Base-by-base conservation (phyloP, 1,140 invertebrate genomes). In the Matsumurasca onukii region DNA sequence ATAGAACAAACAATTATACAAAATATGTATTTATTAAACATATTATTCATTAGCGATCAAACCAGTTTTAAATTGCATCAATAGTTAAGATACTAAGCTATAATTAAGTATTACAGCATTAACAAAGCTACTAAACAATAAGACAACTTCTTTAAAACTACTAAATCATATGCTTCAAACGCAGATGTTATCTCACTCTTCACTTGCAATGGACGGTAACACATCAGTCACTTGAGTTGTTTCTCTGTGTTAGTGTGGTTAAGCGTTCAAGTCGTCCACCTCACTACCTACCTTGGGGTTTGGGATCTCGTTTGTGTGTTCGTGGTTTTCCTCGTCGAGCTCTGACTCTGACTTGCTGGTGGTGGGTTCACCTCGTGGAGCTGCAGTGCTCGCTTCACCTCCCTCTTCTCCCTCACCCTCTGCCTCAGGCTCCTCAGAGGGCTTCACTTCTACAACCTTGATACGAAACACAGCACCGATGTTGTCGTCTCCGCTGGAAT, bases 381-480 rank as follows among this genome's bases (percentile, higher is more conserved):
- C 24, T 20, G 3, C 51, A 25, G 51, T 12, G 5, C 22, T 55
- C 5, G 9, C 17, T 20, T 55, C 17, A 80, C 78, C 62, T 77
- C 71, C 0, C 3, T 9, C 5, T 2, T 9, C 22, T 25, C 13
- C 13, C 24, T 59, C 55, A 13, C 9, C 20, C 2, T 59, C 55
- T 12, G 5, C 24, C 2, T 59, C 55, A 22, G 55, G 55, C 1
- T 9, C 30, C 25, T 59, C 55, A 24, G 55, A 59, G 24, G 85
- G 84, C 69, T 81, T 77, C 0, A 86, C 78, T 67, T 85, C 82
- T 29, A 86, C 79, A 17, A 82, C 76, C 20, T 81, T 79, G 2
- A 86, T 76, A 71, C 82, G 82, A 73, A 83, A 81, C 62, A 82
- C 70, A 0, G 80, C 74, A 17, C 78, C 78, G 22, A 73, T 72